Conservation (phyloP, 2,888 invertebrate species). For the Podabrus alpinus region DNA sequence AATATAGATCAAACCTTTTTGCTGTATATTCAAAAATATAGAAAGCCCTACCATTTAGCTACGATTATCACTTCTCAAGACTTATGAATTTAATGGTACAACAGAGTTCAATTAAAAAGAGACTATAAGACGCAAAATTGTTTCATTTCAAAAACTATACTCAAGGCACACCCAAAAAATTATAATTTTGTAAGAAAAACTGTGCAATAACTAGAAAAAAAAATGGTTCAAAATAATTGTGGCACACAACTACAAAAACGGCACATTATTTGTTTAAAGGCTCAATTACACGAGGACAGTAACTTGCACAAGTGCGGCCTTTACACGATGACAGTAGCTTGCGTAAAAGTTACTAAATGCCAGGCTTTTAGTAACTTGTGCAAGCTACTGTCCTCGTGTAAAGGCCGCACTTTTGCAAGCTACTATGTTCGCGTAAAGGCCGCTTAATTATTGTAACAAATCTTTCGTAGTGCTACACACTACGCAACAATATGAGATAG, state of each 20-base stretch:
- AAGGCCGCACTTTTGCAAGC: too few relatives aligned
- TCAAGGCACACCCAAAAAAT: background rate
- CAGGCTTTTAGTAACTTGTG: too few relatives aligned
- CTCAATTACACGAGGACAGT: too few relatives aligned
- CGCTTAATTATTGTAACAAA: background rate
- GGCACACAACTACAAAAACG: background rate
- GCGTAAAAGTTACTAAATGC: too few relatives aligned
- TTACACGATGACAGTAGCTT: too few relatives aligned
- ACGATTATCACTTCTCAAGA: background rate
- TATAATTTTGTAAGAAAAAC: background rate
- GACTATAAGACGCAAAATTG: background rate
- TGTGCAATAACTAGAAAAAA: background rate
- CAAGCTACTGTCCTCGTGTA: too few relatives aligned
- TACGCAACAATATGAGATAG: conserved; percentile 18
- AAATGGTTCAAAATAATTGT: background rate
- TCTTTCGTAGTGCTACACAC: conserved; percentile 26
- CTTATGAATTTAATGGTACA: background rate
- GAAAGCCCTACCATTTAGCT: background rate
- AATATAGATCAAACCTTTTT: background rate
- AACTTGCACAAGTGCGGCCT: too few relatives aligned
- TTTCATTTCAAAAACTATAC: background rate
- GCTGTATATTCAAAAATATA: background rate
- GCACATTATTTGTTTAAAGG: too few relatives aligned
- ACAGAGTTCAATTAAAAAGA: background rate
- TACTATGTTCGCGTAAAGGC: too few relatives aligned